Percentiles rank a stretch among this genome's conserved stretches.
Conservation (phyloP, 2,888 invertebrate genomes). For the Lydus trimaculatus region DNA sequence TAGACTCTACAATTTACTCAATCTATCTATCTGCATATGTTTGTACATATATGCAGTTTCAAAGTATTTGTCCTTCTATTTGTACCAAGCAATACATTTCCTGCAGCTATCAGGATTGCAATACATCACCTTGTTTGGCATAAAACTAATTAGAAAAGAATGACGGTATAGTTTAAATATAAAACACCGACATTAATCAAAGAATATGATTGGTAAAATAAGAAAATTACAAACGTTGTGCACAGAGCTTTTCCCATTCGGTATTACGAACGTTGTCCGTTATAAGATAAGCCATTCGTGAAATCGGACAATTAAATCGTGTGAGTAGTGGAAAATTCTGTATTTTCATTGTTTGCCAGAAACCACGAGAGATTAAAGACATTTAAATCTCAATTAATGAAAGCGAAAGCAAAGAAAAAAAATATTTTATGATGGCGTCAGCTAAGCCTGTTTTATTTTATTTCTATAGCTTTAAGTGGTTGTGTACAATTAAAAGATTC, state of each 20-base stretch:
- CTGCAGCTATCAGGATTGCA: conserved; percentile 17
- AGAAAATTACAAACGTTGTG: conserved; percentile 33
- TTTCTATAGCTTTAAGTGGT: background rate
- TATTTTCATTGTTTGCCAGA: background rate
- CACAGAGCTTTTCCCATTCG: conserved; percentile 17
- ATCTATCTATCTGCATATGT: background rate
- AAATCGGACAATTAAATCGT: conserved; percentile 48
- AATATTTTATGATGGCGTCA: too few relatives aligned
- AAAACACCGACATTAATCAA: conserved; percentile 47
- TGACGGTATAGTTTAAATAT: conserved; percentile 41
- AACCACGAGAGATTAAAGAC: background rate
- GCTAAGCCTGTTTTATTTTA: too few relatives aligned
- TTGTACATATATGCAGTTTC: background rate
- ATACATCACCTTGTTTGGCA: conserved; percentile 31
- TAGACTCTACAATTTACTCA: background rate
- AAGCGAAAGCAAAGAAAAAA: too few relatives aligned
- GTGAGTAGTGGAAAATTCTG: conserved; percentile 14
- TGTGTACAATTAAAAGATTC: background rate
- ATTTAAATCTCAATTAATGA: too few relatives aligned
- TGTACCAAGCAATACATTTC: conserved; percentile 16
- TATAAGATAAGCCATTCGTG: conserved; percentile 41
- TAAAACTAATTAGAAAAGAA: conserved; percentile 48
- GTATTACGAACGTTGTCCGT: conserved; percentile 46
- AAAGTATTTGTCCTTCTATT: background rate
- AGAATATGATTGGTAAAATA: conserved; percentile 31